Evolutionary conservation across 2,113 vertebrate genomes (phyloP).

Genomic region (Mus pahari): DNA sequence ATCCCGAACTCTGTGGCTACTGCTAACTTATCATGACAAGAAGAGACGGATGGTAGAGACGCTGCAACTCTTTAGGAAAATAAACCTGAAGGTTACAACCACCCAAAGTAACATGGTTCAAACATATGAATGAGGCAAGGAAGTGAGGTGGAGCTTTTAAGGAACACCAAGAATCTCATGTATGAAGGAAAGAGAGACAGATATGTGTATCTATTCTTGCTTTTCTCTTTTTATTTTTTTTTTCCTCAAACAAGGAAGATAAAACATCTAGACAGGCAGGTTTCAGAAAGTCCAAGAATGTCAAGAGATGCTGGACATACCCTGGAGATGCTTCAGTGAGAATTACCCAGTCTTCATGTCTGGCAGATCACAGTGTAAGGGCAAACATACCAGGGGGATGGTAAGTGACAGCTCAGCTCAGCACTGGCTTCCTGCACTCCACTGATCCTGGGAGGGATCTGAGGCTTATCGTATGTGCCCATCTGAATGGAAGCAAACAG

Average conservation of each 20-base stretch:
- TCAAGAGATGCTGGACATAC: not conserved
- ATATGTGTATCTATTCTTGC: not conserved
- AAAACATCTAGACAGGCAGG: not conserved
- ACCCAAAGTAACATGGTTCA: not conserved
- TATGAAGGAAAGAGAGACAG: not conserved
- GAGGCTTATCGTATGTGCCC: not conserved
- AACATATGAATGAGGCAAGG: not conserved
- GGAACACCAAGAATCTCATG: not conserved
- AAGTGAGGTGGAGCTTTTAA: not conserved
- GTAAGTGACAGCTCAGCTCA: not conserved
- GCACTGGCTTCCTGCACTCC: no score
- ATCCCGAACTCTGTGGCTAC: slow-evolving; percentile 12
- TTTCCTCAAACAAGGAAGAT: not conserved
- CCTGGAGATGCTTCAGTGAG: not conserved
- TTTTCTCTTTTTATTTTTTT: not conserved
- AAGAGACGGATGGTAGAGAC: not conserved
- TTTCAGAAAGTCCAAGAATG: not conserved
- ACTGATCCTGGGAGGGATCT: not conserved
- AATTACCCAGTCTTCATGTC: accelerated
- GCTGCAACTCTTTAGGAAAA: not conserved
- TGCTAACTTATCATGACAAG: not conserved
- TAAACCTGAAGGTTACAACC: not conserved
- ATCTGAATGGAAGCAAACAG: not conserved
- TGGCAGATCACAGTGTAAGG: not conserved
- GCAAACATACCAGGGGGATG: not conserved